Evolutionary conservation across 2,113 vertebrate genomes (phyloP).

Genomic region (Fulmarus glacialis): DNA sequence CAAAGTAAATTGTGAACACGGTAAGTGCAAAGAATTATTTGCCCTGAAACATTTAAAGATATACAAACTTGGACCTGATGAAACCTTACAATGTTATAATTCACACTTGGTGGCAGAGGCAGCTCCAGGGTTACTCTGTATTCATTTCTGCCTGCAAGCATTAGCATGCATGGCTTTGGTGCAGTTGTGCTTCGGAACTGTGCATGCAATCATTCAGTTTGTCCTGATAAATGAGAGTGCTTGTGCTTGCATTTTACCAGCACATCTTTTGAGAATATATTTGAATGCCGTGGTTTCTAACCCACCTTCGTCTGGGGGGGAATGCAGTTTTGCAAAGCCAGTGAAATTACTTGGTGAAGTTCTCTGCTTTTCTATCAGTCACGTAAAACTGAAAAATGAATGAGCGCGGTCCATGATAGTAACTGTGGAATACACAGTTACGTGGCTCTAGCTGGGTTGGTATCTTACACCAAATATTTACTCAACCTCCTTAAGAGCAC

Average conservation of each 20-base stretch:
- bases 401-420: not conserved
- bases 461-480: not conserved
- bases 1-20: not conserved
- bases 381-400: not conserved
- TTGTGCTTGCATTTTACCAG: conserved; percentile 22
- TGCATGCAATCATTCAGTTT: not conserved
- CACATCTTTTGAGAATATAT: not conserved
- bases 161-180: not conserved
- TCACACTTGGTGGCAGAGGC: not conserved
- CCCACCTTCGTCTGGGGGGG: not conserved
- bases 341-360: not conserved
- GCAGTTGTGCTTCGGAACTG: not conserved
- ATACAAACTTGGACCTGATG: not conserved
- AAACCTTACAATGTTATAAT: not conserved
- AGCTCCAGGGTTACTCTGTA: not conserved
- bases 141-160: not conserved
- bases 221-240: conserved; percentile 21
- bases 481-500: not conserved
- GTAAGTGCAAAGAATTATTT: not conserved
- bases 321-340: not conserved
- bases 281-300: not conserved
- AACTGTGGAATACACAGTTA: not conserved
- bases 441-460: not conserved
- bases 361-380: not conserved
- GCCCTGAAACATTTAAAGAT: not conserved